Evolutionary conservation across 2,888 invertebrate species (phyloP).

Genomic region (Crematogaster levior): DNA sequence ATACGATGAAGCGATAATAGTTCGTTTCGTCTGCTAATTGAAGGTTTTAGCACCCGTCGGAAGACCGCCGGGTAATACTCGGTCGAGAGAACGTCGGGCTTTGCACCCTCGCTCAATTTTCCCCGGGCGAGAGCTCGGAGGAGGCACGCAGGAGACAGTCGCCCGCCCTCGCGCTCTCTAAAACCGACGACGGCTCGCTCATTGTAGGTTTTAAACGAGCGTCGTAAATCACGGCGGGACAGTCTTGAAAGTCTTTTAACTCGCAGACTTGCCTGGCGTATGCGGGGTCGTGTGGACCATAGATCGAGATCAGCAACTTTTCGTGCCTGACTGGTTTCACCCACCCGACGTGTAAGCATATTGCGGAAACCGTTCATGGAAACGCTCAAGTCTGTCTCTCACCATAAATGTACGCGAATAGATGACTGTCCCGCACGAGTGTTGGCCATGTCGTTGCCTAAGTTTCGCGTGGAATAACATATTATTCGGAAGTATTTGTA

Average conservation of each 20-base stretch:
- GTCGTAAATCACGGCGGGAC: constrained; percentile 68
- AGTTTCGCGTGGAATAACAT: not conserved
- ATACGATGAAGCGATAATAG: constrained; percentile 1
- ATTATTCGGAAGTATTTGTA: not conserved
- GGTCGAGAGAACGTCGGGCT: constrained; percentile 13
- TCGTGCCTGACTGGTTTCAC: constrained; percentile 66
- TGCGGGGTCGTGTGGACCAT: constrained; percentile 62
- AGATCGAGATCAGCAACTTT: constrained; percentile 67
- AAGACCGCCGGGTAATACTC: constrained; percentile 10
- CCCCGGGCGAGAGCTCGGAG: constrained; percentile 33
- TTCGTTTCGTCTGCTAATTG: constrained; percentile 22
- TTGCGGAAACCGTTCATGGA: constrained; percentile 32
- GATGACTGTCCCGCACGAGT: not conserved
- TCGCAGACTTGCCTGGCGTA: constrained; percentile 47
- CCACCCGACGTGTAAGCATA: constrained; percentile 54
- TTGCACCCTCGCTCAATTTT: constrained; percentile 37
- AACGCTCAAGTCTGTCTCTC: constrained; percentile 59
- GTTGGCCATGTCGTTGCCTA: not conserved
- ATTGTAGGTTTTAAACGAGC: constrained; percentile 70
- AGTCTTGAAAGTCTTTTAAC: constrained; percentile 69
- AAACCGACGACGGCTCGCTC: constrained; percentile 50
- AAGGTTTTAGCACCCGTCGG: constrained; percentile 3
- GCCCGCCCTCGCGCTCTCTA: constrained; percentile 54
- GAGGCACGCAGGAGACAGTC: constrained; percentile 25
- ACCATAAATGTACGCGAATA: constrained; percentile 66